phyloP scores from a whole-genome alignment of 1,140 invertebrate genomes.

The Ceratosolen solmsi region DNA sequence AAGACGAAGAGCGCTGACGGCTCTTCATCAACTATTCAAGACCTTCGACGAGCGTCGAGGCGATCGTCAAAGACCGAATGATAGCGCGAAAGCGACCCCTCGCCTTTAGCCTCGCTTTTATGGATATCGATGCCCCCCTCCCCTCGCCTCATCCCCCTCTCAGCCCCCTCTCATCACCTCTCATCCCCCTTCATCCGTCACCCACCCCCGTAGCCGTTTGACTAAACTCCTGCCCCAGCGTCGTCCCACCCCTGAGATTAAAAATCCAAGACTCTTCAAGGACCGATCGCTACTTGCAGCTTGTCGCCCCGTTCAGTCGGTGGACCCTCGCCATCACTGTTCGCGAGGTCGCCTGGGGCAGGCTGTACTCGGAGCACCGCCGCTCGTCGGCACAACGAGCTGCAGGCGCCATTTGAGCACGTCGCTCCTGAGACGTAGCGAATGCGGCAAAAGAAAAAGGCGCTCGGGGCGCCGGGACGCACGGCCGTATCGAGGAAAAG shows the following conservation, averaged over 20 bases:
- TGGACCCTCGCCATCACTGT: not conserved
- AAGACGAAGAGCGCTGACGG: not conserved
- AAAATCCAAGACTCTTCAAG: no score
- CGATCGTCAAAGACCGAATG: not conserved
- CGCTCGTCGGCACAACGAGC: conserved; percentile 58
- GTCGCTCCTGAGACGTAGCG: not conserved
- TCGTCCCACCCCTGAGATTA: no score
- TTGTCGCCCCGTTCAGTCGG: not conserved
- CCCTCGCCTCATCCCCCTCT: not conserved
- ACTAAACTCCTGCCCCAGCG: no score
- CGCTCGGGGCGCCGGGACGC: conserved; percentile 62
- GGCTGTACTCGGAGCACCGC: conserved; percentile 53
- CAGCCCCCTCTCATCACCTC: not conserved
- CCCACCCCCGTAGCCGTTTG: no score
- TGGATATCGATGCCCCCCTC: conserved; percentile 51
- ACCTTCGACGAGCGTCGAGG: conserved; percentile 44
- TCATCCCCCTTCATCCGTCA: not conserved
- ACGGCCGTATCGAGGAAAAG: conserved; percentile 57
- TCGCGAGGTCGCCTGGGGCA: conserved; percentile 49
- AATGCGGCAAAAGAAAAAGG: conserved; percentile 60
- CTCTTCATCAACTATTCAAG: conserved; percentile 67
- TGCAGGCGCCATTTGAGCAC: conserved; percentile 54
- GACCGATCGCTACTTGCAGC: not conserved
- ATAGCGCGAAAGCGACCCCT: not conserved
- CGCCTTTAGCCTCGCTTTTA: conserved; percentile 47